phyloP scores from a whole-genome alignment of 1,140 invertebrate genomes.

The Proales similis region DNA sequence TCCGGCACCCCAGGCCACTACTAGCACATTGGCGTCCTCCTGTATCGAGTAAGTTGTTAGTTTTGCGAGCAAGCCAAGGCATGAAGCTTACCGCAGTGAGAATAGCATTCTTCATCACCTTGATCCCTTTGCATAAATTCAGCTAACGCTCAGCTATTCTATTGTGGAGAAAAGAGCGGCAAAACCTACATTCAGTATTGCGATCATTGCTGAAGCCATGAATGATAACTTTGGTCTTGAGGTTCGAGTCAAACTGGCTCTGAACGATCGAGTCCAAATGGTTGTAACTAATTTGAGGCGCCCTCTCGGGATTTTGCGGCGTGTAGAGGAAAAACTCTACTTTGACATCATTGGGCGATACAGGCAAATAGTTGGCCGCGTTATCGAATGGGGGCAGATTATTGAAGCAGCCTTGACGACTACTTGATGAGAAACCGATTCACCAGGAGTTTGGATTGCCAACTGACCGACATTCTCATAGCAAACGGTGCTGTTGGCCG shows the following conservation, averaged over 20 bases:
- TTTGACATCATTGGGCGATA: conserved; percentile 38
- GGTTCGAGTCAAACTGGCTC: neutral
- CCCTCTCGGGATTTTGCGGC: neutral
- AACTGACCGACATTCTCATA: too few species aligned
- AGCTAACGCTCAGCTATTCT: too few species aligned
- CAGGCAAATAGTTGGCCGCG: conserved; percentile 40
- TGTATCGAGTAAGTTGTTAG: too few species aligned
- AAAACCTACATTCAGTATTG: conserved; percentile 52
- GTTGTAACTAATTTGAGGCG: neutral
- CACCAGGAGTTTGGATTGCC: too few species aligned
- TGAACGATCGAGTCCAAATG: neutral
- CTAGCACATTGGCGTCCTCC: conserved; percentile 17
- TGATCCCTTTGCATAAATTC: too few species aligned
- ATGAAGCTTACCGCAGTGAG: conserved; percentile 34
- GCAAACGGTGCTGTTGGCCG: too few species aligned
- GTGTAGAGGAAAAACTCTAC: conserved; percentile 27
- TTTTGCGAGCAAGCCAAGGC: too few species aligned
- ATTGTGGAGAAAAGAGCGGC: too few species aligned
- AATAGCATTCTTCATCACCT: conserved; percentile 16
- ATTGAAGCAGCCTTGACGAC: conserved; percentile 42
- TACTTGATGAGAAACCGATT: too few species aligned
- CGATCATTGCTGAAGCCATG: conserved; percentile 88
- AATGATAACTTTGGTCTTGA: conserved; percentile 67
- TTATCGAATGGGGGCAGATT: conserved; percentile 42
- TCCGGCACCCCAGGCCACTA: conserved; percentile 31